These are phyloP conservation scores for Hermatobates lingyangjiaoensis DNA, from an alignment of 1,140 invertebrate species.

Conservation along the genomic window DNA sequence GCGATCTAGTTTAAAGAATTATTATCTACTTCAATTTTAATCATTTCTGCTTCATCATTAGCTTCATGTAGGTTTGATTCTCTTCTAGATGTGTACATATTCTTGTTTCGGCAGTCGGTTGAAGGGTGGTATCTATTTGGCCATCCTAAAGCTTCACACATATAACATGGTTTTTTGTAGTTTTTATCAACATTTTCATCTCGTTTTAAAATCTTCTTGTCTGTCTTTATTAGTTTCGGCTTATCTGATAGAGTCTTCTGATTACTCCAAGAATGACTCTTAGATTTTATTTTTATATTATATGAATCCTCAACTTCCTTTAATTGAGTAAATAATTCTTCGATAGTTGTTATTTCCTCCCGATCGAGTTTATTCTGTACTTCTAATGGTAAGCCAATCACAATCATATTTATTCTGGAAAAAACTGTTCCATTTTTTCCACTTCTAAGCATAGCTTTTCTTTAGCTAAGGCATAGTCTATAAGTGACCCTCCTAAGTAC, in stretches of 20 bases:
- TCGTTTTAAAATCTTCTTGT: background rate
- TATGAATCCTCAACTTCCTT: background rate
- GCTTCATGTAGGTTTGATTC: background rate
- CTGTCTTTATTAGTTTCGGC: background rate
- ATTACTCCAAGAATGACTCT: background rate
- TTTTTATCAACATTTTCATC: background rate
- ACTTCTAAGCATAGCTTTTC: conserved; percentile 1
- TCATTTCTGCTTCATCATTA: background rate
- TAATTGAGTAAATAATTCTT: conserved; percentile 1
- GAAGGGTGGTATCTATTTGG: conserved; percentile 1
- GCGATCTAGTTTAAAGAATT: background rate
- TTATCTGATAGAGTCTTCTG: background rate
- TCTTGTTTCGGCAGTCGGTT: conserved; percentile 1
- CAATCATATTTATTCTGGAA: background rate
- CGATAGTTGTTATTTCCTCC: background rate
- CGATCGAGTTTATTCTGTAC: background rate
- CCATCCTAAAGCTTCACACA: background rate
- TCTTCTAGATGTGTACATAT: background rate
- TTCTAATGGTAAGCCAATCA: background rate
- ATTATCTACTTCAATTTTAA: background rate
- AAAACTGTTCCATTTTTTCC: background rate
- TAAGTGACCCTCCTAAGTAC: background rate
- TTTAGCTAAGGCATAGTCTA: conserved; percentile 3
- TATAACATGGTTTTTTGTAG: conserved; percentile 2
- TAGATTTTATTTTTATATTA: background rate